A percentile compares a stretch with the other conserved stretches of the same genome.
Evolutionary conservation across 2,888 invertebrate genomes (phyloP).

Genomic region (Apodemia mormo): DNA sequence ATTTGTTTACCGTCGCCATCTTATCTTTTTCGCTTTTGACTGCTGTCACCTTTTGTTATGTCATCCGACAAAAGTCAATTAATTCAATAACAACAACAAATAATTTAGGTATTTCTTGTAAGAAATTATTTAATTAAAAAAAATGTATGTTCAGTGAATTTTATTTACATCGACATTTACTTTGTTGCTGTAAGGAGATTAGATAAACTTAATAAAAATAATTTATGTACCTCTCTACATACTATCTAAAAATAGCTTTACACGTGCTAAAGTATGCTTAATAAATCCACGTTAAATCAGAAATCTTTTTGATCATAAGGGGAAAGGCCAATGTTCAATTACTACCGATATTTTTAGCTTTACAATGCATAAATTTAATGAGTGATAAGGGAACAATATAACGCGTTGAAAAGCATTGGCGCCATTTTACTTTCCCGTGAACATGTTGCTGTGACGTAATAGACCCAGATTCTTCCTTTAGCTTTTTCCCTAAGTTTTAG

Average conservation of each 20-base stretch:
- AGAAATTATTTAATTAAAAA: background rate
- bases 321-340: background rate
- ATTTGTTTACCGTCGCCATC: constrained; percentile 55
- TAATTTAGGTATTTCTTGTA: constrained; percentile 21
- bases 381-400: constrained; percentile 29
- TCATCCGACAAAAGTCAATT: constrained; percentile 47
- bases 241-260: constrained; percentile 67
- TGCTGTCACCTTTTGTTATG: constrained; percentile 68
- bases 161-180: background rate
- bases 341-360: constrained; percentile 23
- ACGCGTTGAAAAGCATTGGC: constrained; percentile 53
- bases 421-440: constrained; percentile 77
- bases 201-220: background rate
- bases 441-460: constrained; percentile 72
- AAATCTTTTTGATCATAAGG: background rate
- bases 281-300: background rate
- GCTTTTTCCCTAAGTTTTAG: constrained; percentile 27
- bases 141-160: background rate
- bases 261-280: constrained; percentile 58
- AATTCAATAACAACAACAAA: constrained; percentile 32
- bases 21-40: constrained; percentile 54
- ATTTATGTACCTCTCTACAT: constrained; percentile 17
- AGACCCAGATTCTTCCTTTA: constrained; percentile 52
- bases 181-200: background rate
- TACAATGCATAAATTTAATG: constrained; percentile 23